phyloP scores from a whole-genome alignment of 2,888 invertebrate species.

The Schizaphis graminum region DNA sequence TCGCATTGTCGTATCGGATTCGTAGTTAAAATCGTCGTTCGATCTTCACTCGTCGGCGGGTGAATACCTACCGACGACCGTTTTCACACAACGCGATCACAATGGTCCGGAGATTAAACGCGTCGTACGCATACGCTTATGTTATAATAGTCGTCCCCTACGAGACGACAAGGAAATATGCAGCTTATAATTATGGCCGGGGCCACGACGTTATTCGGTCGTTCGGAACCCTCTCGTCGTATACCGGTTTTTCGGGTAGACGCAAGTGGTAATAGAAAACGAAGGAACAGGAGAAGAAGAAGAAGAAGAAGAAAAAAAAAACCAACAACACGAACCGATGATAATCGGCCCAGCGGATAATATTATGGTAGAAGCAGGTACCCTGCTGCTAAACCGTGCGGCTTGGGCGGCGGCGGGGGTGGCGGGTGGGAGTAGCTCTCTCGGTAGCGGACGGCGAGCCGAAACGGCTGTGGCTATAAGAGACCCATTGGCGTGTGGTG shows the following conservation, averaged over 20 bases:
- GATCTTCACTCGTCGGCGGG: neutral
- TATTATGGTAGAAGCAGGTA: neutral
- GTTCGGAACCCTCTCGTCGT: neutral
- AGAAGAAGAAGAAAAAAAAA: no score
- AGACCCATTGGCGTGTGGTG: neutral
- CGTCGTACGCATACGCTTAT: neutral
- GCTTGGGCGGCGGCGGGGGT: neutral
- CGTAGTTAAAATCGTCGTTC: neutral
- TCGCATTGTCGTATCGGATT: neutral
- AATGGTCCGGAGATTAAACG: neutral
- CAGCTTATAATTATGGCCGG: neutral
- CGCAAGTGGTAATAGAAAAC: neutral
- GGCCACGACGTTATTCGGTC: neutral
- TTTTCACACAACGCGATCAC: neutral
- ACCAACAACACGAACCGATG: neutral
- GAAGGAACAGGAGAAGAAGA: neutral
- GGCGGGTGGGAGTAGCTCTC: neutral
- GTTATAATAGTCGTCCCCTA: neutral
- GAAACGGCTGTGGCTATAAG: neutral
- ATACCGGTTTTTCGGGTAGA: constrained; percentile 9
- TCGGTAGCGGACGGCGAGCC: neutral
- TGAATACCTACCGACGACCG: neutral
- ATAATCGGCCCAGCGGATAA: neutral
- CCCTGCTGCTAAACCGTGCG: neutral
- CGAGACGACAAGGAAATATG: neutral